Percentiles rank a stretch among this genome's conserved stretches.
Conservation (phyloP, 2,888 invertebrate genomes). For the Asteroscopus sphinx region DNA sequence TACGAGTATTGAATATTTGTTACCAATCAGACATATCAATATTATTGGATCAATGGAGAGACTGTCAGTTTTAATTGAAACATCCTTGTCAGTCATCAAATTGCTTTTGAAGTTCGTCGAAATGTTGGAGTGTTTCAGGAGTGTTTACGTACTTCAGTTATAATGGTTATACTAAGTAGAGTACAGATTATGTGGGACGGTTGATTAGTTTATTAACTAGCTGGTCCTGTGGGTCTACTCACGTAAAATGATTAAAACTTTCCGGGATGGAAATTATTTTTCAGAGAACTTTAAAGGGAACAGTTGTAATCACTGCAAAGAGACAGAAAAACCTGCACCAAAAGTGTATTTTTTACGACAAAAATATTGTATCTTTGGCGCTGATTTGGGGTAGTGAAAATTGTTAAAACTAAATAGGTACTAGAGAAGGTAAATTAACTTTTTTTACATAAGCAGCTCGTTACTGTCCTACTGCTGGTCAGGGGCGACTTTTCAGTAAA, state of each 20-base stretch:
- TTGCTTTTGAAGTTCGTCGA: conserved; percentile 50
- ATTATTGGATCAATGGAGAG: conserved; percentile 73
- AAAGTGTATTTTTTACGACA: no score
- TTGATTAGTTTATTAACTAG: conserved; percentile 13
- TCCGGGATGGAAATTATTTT: no score
- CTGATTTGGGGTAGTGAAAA: no score
- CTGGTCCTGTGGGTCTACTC: neutral
- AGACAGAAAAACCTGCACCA: no score
- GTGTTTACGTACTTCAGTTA: conserved; percentile 28
- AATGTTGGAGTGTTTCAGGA: conserved; percentile 36
- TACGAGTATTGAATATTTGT: conserved; percentile 69
- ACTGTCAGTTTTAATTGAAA: conserved; percentile 78
- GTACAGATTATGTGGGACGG: conserved; percentile 28
- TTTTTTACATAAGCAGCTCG: no score
- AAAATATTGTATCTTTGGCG: no score
- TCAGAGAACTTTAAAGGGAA: no score
- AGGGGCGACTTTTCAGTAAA: no score
- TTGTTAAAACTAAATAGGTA: no score
- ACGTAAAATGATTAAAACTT: neutral
- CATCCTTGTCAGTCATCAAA: conserved; percentile 64
- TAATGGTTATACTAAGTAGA: conserved; percentile 12
- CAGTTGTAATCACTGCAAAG: no score
- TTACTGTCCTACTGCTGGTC: no score
- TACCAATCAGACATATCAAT: conserved; percentile 73
- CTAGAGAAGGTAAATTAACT: no score